Percentiles rank a stretch among this genome's conserved stretches.
phyloP scores from a whole-genome alignment of 2,888 invertebrate species.

The Crematogaster levior region DNA sequence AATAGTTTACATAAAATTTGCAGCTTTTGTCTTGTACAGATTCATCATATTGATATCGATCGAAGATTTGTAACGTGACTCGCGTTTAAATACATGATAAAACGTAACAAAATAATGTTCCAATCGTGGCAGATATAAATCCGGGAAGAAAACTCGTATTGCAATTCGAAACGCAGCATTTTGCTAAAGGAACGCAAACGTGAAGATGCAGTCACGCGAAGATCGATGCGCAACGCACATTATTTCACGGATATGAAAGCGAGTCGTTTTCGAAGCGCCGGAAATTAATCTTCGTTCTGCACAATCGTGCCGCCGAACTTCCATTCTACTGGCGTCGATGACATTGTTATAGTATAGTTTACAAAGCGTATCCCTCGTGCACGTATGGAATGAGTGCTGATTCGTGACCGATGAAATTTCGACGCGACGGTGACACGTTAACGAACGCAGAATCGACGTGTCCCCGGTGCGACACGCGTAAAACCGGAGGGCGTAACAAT shows the following conservation, averaged over 20 bases:
- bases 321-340: conserved; percentile 5
- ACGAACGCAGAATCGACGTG: conserved; percentile 15
- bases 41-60: not conserved
- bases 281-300: conserved; percentile 38
- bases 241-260: conserved; percentile 24
- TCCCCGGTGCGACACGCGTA: not conserved
- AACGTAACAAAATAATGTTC: not conserved
- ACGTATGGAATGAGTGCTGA: not conserved
- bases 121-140: not conserved
- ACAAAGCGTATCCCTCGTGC: not conserved
- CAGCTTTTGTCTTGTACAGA: not conserved
- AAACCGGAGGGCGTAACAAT: conserved; percentile 46
- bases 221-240: conserved; percentile 5
- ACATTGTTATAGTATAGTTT: not conserved
- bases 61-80: not conserved
- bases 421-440: conserved; percentile 10
- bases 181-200: not conserved
- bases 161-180: not conserved
- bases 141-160: not conserved
- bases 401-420: conserved; percentile 14
- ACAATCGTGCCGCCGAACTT: conserved; percentile 19
- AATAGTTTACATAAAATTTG: not conserved
- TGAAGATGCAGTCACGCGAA: not conserved
- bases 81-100: not conserved
- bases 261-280: conserved; percentile 35